Evolutionary conservation across 2,888 invertebrate genomes (phyloP), one percentile per base, ranked within the genome.

Genomic region (Drosophila greeni): DNA sequence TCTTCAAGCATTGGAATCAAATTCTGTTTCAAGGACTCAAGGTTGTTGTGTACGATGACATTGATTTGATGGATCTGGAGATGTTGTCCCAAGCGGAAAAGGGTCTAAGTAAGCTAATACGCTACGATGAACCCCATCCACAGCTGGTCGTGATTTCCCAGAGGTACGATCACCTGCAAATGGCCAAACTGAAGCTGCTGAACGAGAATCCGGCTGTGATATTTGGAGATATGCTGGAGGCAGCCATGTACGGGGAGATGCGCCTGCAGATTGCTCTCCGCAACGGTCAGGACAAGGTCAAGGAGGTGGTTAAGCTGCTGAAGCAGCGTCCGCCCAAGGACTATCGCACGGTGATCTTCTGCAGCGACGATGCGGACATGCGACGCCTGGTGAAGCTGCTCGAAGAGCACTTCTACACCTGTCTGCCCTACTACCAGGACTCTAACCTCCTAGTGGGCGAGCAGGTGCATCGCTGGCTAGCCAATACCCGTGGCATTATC

Each of bases 141-240:
- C 79, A 84, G 18, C 16, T 76, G 37, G 68, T 82, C 2, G 56
- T 76, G 29, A 59, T 49, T 4, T 56, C 74, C 6, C 66, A 79
- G n/a, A 40, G 56, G 0, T 76, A 51, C 26, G 39, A 64, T 0
- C 16, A 6, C 2, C n/a, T 20, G 1, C n/a, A 62, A 6, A 40
- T 75, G 5, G 9, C 26, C 5, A 61, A 61, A 39, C 2, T 81
- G 14, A 18, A 8, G 0, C 51, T 47, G 1, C 36, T 62, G 5
- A 81, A 59, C 40, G 14, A 24, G 1, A 6, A 69, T 2, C 59
- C 74, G 5, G 37, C 74, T 45, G 7, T 79, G 6, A 49, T 79
- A 1, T 82, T 79, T 36, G 82, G 84, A 0, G 82, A 79, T 26
- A 16, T 74, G 1, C 52, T 79, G n/a, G 82, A 79, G 61, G 82